These are phyloP conservation scores for Liolophura sinensis DNA, from an alignment of 1,140 invertebrate genomes.

Conservation along the genomic window DNA sequence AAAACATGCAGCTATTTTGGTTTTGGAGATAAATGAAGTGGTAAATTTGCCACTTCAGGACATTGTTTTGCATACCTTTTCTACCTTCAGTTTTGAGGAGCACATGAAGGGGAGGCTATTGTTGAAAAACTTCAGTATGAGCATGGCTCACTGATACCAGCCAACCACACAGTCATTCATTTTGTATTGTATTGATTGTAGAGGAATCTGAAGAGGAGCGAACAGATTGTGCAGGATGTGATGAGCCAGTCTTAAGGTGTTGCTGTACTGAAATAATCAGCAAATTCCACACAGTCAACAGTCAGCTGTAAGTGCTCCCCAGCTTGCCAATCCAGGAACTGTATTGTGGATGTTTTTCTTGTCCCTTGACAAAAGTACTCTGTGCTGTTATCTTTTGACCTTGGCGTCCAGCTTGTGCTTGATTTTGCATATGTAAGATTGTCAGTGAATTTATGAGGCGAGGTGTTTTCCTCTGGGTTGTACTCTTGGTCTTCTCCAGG, in stretches of 20 bases:
- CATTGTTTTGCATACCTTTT: not conserved
- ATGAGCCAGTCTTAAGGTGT: conserved; percentile 71
- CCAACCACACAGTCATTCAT: not conserved
- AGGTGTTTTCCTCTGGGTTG: too few species aligned
- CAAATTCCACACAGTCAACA: conserved; percentile 79
- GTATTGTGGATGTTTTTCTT: too few species aligned
- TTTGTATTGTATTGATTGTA: not conserved
- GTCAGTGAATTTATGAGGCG: too few species aligned
- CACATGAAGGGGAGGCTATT: not conserved
- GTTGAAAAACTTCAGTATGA: not conserved
- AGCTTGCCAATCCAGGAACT: too few species aligned
- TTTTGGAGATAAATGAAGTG: not conserved
- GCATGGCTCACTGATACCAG: not conserved
- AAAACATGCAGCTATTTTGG: too few species aligned
- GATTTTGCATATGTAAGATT: too few species aligned
- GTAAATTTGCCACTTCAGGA: too few species aligned
- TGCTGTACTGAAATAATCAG: conserved; percentile 74
- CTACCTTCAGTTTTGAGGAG: not conserved
- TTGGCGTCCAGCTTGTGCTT: too few species aligned
- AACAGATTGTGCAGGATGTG: conserved; percentile 71
- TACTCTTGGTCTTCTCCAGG: too few species aligned
- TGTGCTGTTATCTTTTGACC: too few species aligned
- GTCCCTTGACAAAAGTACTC: too few species aligned
- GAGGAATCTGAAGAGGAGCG: conserved; percentile 32
- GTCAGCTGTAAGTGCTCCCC: conserved; percentile 60